phyloP scores from a whole-genome alignment of 2,888 invertebrate species.

The Athetis lepigone region DNA sequence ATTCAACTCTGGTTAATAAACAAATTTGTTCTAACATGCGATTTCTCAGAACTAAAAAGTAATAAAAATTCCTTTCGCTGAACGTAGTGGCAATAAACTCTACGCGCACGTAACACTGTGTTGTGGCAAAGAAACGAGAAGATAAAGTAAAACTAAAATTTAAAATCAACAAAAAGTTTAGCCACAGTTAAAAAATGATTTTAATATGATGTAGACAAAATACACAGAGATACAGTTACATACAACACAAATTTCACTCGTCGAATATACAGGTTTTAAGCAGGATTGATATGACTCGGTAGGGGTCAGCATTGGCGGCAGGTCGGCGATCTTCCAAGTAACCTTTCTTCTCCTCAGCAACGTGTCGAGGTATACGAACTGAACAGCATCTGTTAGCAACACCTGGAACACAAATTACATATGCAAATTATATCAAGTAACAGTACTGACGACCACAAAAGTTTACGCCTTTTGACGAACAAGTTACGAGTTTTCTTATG shows the following conservation, averaged over 20 bases:
- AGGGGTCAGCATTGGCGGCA: constrained; percentile 97
- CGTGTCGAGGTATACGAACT: constrained; percentile 97
- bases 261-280: constrained; percentile 95
- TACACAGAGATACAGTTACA: neutral
- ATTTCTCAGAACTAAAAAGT: constrained; percentile 45
- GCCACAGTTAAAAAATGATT: constrained; percentile 13
- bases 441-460: constrained; percentile 11
- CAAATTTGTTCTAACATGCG: constrained; percentile 25
- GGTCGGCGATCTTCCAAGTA: constrained; percentile 98
- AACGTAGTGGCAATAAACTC: constrained; percentile 37
- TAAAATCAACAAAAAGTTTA: constrained; percentile 22
- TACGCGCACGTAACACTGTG: constrained; percentile 6
- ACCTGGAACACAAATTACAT: constrained; percentile 84
- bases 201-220: neutral
- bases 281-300: constrained; percentile 94
- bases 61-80: constrained; percentile 42
- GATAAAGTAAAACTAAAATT: constrained; percentile 20
- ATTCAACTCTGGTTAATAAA: constrained; percentile 43
- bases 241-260: constrained; percentile 87
- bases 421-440: constrained; percentile 20
- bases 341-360: constrained; percentile 97
- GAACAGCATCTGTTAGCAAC: constrained; percentile 98
- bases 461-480: neutral
- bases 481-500: constrained; percentile 1
- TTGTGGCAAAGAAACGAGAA: constrained; percentile 21